These are phyloP conservation scores for Bacillus rossius DNA, from an alignment of 1,140 invertebrate genomes.

Conservation along the genomic window DNA sequence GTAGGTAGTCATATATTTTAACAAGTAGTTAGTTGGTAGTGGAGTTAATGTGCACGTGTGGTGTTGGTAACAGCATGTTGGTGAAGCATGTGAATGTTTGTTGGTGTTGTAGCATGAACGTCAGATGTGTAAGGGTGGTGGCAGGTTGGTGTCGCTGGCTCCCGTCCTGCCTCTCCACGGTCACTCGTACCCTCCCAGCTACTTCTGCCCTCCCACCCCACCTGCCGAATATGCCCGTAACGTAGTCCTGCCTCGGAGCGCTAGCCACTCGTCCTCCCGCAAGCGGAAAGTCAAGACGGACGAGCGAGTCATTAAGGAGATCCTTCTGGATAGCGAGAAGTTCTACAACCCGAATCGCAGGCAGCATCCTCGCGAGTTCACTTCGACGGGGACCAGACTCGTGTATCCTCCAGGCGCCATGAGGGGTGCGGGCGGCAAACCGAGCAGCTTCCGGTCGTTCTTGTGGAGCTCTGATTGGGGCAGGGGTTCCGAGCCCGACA, in stretches of 20 bases:
- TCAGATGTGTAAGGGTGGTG: neutral
- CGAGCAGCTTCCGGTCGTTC: conserved; percentile 22
- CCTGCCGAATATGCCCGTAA: neutral
- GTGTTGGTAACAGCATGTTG: conserved; percentile 1
- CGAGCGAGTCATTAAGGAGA: conserved; percentile 29
- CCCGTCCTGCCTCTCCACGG: neutral
- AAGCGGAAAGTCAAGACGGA: too few relatives aligned
- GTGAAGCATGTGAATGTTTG: neutral
- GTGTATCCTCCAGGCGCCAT: conserved; percentile 17
- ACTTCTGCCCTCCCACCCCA: neutral
- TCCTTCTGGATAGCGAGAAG: conserved; percentile 36
- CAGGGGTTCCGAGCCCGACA: neutral
- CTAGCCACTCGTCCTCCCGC: neutral
- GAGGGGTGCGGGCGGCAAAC: neutral
- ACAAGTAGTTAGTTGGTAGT: neutral
- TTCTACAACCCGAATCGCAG: conserved; percentile 38
- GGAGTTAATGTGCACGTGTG: neutral
- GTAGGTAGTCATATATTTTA: too few relatives aligned
- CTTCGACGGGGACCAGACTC: conserved; percentile 37
- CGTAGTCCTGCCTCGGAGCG: too few relatives aligned
- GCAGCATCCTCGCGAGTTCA: conserved; percentile 34
- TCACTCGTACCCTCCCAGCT: neutral
- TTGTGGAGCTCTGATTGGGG: conserved; percentile 30
- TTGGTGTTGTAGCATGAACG: conserved; percentile 3
- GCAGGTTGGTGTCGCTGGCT: neutral